Percentiles rank a stretch among this genome's conserved stretches.
Conservation (phyloP, 1,140 invertebrate species). For the Sarcophaga peregrina region DNA sequence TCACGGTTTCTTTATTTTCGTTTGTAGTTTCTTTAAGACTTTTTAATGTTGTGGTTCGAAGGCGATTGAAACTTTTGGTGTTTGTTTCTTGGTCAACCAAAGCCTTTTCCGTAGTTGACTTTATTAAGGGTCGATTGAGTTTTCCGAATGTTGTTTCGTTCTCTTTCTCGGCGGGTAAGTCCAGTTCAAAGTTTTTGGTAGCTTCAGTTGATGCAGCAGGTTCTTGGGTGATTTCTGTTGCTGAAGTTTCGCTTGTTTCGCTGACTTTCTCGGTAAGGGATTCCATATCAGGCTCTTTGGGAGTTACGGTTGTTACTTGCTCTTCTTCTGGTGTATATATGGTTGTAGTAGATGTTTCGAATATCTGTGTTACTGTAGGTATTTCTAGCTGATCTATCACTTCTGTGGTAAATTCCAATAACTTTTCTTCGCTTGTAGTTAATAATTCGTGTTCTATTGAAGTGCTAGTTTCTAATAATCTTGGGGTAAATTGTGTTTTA, state of each 20-base stretch:
- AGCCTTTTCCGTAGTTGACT: conserved; percentile 34
- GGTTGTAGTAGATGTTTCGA: not conserved
- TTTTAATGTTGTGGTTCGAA: not conserved
- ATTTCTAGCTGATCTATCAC: no score
- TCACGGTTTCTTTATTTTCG: not conserved
- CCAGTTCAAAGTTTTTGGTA: not conserved
- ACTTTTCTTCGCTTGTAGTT: no score
- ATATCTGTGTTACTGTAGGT: no score
- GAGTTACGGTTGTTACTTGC: conserved; percentile 6
- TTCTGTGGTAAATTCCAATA: no score
- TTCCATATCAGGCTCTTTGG: not conserved
- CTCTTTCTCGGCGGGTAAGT: not conserved
- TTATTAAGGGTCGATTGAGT: conserved; percentile 32
- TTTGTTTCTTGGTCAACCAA: not conserved
- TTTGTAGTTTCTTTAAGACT: not conserved
- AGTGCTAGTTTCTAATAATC: no score
- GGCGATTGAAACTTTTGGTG: not conserved
- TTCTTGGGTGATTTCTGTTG: not conserved
- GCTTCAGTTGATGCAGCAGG: not conserved
- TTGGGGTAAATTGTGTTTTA: no score
- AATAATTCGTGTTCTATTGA: no score
- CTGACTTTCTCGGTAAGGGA: conserved; percentile 12
- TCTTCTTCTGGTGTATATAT: not conserved
- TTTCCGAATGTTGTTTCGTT: not conserved
- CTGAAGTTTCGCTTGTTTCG: not conserved